Conservation (phyloP, 1,140 invertebrate species). For the Drosophila sulfurigaster region DNA sequence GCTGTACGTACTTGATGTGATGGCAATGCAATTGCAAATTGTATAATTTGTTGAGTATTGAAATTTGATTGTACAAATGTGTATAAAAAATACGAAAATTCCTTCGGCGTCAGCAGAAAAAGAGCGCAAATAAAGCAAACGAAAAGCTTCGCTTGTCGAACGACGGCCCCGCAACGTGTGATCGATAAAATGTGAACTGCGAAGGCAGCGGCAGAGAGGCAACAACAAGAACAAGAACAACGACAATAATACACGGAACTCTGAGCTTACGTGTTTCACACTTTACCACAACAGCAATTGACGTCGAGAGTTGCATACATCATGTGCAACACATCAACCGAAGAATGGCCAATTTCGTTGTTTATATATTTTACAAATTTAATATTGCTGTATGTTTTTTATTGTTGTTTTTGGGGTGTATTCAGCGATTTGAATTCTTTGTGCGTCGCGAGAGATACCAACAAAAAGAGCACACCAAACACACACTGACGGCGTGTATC, state of each 20-base stretch:
- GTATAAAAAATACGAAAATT: slow-evolving; percentile 30
- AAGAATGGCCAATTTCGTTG: slow-evolving; percentile 10
- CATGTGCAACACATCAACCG: slow-evolving; percentile 3
- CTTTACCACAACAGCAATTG: slow-evolving; percentile 34
- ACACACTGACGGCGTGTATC: slow-evolving; percentile 32
- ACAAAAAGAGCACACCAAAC: slow-evolving; percentile 40
- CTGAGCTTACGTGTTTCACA: slow-evolving; percentile 51
- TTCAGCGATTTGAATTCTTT: slow-evolving; percentile 37
- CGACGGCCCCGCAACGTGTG: slow-evolving; percentile 55
- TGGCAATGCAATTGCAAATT: slow-evolving; percentile 79
- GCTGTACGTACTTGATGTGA: slow-evolving; percentile 58
- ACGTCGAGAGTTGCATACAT: slow-evolving; percentile 24
- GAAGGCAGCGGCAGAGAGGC: slow-evolving; percentile 7
- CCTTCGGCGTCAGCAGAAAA: slow-evolving; percentile 35
- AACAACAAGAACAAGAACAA: slow-evolving; percentile 35
- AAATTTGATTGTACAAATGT: slow-evolving; percentile 58
- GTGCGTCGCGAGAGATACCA: slow-evolving; percentile 57
- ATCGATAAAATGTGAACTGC: slow-evolving; percentile 68
- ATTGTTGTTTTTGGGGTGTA: slow-evolving; percentile 32
- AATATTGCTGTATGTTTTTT: slow-evolving; percentile 10
- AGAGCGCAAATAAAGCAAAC: background rate
- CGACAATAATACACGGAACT: slow-evolving; percentile 38
- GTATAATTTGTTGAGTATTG: slow-evolving; percentile 68
- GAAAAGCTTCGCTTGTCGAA: slow-evolving; percentile 24
- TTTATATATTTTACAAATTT: slow-evolving; percentile 11